Conservation (phyloP, 2,113 vertebrate species). For the Varanus komodoensis region DNA sequence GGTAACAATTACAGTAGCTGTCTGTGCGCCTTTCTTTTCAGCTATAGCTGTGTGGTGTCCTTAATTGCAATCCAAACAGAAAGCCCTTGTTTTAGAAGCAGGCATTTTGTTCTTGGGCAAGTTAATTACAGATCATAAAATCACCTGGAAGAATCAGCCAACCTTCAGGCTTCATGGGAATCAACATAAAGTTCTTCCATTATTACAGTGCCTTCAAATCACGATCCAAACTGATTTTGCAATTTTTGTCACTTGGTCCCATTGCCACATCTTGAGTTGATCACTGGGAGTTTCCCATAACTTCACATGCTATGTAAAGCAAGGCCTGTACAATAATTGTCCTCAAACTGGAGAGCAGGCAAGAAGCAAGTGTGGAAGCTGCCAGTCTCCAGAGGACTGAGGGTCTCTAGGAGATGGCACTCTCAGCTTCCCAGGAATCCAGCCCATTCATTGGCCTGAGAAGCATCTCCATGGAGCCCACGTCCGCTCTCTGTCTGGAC, state of each 20-base stretch:
- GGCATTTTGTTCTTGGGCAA: conserved; percentile 20
- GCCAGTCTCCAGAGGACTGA: too few relatives aligned
- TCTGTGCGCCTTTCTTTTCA: conserved; percentile 15
- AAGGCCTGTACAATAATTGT: too few relatives aligned
- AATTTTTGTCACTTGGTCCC: not conserved
- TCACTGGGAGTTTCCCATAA: not conserved
- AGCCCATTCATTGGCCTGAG: too few relatives aligned
- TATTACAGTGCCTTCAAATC: too few relatives aligned
- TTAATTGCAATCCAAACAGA: conserved; percentile 34
- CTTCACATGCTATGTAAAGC: not conserved
- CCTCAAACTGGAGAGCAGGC: too few relatives aligned
- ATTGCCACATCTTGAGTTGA: not conserved
- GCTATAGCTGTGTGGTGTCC: conserved; percentile 21
- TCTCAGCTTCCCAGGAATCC: too few relatives aligned
- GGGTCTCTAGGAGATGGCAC: too few relatives aligned
- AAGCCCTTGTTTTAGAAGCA: conserved; percentile 10
- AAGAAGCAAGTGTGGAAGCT: too few relatives aligned
- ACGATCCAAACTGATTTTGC: not conserved
- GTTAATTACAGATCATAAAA: conserved; percentile 33
- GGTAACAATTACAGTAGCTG: conserved; percentile 34
- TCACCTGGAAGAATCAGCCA: not conserved
- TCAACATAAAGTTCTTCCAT: not conserved
- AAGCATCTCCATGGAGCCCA: too few relatives aligned
- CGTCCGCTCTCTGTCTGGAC: too few relatives aligned
- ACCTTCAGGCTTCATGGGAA: not conserved